Evolutionary conservation across 2,797 vertebrate species (phyloP).

Genomic region (Trichosurus vulpecula): DNA sequence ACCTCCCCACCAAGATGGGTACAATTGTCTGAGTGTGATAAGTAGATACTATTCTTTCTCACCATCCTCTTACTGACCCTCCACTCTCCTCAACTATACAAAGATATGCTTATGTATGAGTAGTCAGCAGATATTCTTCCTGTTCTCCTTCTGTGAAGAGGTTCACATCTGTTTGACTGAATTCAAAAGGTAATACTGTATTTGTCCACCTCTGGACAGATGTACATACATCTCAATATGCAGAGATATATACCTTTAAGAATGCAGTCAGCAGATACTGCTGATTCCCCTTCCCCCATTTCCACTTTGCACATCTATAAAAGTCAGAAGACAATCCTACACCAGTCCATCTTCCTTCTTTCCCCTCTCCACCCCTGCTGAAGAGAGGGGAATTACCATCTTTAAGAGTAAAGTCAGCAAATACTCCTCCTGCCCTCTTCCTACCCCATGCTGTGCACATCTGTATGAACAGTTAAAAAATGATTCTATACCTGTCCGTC

Average conservation of each 20-base stretch:
- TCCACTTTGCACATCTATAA: not conserved
- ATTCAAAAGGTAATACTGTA: not conserved
- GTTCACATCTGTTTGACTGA: not conserved
- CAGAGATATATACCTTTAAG: not conserved
- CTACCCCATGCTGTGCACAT: not conserved
- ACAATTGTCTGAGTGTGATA: not conserved
- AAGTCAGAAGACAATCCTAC: not conserved
- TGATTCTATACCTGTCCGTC: not conserved
- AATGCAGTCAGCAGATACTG: not conserved
- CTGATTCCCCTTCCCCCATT: not conserved
- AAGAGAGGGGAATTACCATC: not conserved
- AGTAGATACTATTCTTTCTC: not conserved
- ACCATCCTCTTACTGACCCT: not conserved
- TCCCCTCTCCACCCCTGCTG: not conserved
- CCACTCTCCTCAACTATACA: not conserved
- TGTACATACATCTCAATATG: not conserved
- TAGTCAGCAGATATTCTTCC: not conserved
- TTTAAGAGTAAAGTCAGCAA: not conserved
- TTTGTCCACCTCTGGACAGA: not conserved
- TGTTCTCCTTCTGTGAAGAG: not conserved
- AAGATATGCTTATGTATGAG: not conserved
- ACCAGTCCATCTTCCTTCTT: not conserved
- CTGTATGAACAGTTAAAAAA: not conserved
- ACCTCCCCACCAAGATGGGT: not conserved
- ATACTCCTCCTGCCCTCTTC: not conserved